These are phyloP conservation scores for Margarornis squamiger DNA, from an alignment of 2,797 vertebrate genomes.

Conservation along the genomic window DNA sequence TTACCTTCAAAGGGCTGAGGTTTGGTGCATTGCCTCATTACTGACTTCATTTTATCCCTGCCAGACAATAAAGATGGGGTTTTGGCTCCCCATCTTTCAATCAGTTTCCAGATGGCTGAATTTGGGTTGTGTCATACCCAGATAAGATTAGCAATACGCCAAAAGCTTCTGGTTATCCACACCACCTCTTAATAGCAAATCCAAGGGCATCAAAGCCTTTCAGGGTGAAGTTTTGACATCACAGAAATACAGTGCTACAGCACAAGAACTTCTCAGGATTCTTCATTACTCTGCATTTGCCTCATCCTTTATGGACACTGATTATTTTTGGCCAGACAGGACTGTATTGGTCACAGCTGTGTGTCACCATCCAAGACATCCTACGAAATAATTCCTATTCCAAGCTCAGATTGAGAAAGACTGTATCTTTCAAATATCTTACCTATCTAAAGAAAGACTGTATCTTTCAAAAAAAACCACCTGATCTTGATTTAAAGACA, in stretches of 20 bases:
- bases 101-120: not conserved
- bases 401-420: not conserved
- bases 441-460: not conserved
- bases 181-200: not conserved
- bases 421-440: not conserved
- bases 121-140: fast-evolving
- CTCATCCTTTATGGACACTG: not conserved
- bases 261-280: not conserved
- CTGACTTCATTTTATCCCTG: not conserved
- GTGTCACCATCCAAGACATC: not conserved
- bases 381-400: not conserved
- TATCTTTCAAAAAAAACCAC: not conserved
- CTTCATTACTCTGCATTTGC: not conserved
- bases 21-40: not conserved
- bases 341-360: not conserved
- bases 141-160: not conserved
- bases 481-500: not conserved
- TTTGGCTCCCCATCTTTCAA: not conserved
- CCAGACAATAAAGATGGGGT: not conserved
- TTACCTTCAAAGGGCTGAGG: not conserved
- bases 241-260: not conserved
- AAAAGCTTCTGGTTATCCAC: not conserved
- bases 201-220: not conserved
- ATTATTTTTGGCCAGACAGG: not conserved
- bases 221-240: not conserved